Conservation (phyloP, 2,888 invertebrate genomes). For the Morpho achilles region DNA sequence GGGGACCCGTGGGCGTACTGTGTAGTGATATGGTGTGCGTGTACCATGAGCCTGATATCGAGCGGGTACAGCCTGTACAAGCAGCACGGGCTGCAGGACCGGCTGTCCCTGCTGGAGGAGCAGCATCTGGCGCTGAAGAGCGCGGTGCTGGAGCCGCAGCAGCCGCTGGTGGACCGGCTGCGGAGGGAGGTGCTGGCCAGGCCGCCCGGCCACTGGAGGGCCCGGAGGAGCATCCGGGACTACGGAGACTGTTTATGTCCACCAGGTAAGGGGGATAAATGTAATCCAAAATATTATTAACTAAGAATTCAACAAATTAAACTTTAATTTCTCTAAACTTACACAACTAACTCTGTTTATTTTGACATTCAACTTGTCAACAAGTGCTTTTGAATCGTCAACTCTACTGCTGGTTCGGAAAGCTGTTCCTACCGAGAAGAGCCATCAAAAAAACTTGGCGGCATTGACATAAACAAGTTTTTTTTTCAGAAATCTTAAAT, state of each 20-base stretch:
- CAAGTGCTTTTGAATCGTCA: no score
- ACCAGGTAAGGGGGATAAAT: conserved; percentile 78
- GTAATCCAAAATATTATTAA: neutral
- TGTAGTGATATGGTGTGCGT: conserved; percentile 81
- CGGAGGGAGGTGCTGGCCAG: conserved; percentile 73
- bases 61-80: conserved; percentile 81
- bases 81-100: conserved; percentile 74
- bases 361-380: no score
- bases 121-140: conserved; percentile 76
- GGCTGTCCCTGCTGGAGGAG: conserved; percentile 75
- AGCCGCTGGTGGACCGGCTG: conserved; percentile 76
- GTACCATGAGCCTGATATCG: conserved; percentile 81
- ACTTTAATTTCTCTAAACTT: no score
- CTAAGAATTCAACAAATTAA: no score
- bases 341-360: no score
- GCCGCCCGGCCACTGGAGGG: conserved; percentile 52
- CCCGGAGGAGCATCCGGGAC: conserved; percentile 74
- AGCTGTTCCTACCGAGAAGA: no score
- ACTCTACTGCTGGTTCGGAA: no score
- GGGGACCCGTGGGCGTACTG: conserved; percentile 68
- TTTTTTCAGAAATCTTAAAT: no score
- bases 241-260: conserved; percentile 85
- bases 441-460: no score
- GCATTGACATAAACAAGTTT: no score
- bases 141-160: conserved; percentile 71